Conservation (phyloP, 2,888 invertebrate species). For the Nowickia ferox region DNA sequence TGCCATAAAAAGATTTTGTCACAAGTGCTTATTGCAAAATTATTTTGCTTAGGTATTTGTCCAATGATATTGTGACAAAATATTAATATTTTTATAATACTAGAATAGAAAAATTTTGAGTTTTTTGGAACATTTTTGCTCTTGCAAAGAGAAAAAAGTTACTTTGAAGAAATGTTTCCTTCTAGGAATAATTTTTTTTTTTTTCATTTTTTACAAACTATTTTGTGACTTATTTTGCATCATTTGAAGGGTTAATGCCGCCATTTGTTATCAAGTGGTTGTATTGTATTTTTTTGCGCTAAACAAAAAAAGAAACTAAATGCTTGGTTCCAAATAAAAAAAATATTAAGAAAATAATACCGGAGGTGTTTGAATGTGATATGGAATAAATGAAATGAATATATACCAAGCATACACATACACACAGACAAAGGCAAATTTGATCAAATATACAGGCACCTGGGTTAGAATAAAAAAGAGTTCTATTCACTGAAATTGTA, state of each 20-base stretch:
- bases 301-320: conserved; percentile 20
- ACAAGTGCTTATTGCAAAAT: too few species aligned
- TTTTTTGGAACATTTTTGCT: too few species aligned
- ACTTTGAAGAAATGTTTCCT: too few species aligned
- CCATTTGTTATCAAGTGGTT: neutral
- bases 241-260: conserved; percentile 38
- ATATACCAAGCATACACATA: neutral
- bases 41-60: too few species aligned
- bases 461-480: conserved; percentile 5
- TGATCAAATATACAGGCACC: conserved; percentile 25
- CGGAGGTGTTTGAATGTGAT: conserved; percentile 71
- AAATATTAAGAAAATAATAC: conserved; percentile 64
- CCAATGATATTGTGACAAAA: too few species aligned
- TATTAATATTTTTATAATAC: too few species aligned
- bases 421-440: neutral
- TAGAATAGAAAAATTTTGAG: too few species aligned
- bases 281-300: neutral
- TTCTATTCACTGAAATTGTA: conserved; percentile 43
- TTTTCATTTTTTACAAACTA: too few species aligned
- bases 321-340: conserved; percentile 45
- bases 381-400: conserved; percentile 50
- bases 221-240: too few species aligned
- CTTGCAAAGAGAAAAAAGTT: too few species aligned
- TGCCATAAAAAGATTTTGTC: too few species aligned
- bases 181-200: too few species aligned